Percentiles rank a stretch among this genome's conserved stretches.
These are phyloP conservation scores for Mirza zaza DNA, from an alignment of 2,113 vertebrate genomes.

Conservation along the genomic window DNA sequence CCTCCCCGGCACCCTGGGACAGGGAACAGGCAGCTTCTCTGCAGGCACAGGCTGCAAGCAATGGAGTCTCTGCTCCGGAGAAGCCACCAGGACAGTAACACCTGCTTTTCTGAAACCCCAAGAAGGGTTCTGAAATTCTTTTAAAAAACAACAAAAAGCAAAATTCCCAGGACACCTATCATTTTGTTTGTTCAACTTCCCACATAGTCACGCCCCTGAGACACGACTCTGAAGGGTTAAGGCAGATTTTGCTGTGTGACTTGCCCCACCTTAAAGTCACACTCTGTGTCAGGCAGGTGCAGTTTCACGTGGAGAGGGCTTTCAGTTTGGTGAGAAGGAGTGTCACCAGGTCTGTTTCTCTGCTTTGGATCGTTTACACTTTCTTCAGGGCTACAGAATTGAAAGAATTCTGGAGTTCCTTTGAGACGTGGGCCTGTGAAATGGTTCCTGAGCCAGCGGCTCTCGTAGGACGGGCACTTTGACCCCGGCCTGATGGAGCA, in stretches of 20 bases:
- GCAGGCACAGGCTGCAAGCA: no score
- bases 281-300: fast-evolving
- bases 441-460: neutral
- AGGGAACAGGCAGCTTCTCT: fast-evolving
- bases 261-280: neutral
- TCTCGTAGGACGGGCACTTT: neutral
- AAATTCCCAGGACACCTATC: neutral
- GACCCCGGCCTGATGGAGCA: neutral
- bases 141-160: neutral
- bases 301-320: neutral
- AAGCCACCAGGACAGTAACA: fast-evolving
- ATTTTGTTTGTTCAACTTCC: neutral
- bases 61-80: neutral
- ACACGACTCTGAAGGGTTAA: fast-evolving
- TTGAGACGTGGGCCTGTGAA: neutral
- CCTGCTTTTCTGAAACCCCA: neutral
- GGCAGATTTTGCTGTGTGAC: neutral
- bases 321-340: neutral
- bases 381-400: neutral
- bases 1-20: fast-evolving
- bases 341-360: neutral
- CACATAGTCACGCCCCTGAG: neutral
- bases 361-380: neutral
- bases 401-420: neutral
- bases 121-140: neutral